A percentile compares a stretch with the other conserved stretches of the same genome.
Conservation (phyloP, 2,888 invertebrate species). For the Tinea pellionella region DNA sequence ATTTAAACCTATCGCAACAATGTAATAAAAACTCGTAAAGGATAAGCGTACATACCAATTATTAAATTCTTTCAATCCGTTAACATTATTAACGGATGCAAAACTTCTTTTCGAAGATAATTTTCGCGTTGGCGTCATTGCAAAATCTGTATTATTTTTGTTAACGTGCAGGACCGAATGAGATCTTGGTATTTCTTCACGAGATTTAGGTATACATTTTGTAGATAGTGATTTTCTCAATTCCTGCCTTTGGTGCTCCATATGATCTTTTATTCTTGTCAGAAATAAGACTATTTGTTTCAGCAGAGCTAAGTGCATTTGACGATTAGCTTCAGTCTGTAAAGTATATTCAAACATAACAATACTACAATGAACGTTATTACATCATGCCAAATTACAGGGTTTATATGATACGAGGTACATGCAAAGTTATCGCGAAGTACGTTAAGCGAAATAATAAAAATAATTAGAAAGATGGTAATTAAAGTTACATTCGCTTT, state of each 20-base stretch:
- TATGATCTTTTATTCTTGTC: slow-evolving; percentile 75
- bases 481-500: too few species aligned
- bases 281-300: slow-evolving; percentile 77
- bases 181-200: slow-evolving; percentile 49
- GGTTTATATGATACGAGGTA: background rate
- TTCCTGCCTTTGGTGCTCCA: slow-evolving; percentile 53
- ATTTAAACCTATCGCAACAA: too few species aligned
- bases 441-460: background rate
- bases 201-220: slow-evolving; percentile 30
- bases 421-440: background rate
- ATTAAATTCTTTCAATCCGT: background rate
- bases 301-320: slow-evolving; percentile 80
- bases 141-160: slow-evolving; percentile 37
- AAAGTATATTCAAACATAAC: slow-evolving; percentile 24
- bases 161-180: slow-evolving; percentile 53
- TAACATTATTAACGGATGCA: slow-evolving; percentile 55
- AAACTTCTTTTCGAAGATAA: slow-evolving; percentile 50
- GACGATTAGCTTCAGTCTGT: slow-evolving; percentile 76
- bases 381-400: slow-evolving; percentile 15
- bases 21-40: too few species aligned
- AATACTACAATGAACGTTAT: background rate
- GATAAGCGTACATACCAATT: too few species aligned
- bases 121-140: slow-evolving; percentile 39
- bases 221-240: slow-evolving; percentile 22
- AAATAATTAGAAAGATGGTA: too few species aligned